A percentile compares a stretch with the other conserved stretches of the same genome.
Evolutionary conservation across 2,113 vertebrate species (phyloP).

Genomic region (Oreochromis spilurus): DNA sequence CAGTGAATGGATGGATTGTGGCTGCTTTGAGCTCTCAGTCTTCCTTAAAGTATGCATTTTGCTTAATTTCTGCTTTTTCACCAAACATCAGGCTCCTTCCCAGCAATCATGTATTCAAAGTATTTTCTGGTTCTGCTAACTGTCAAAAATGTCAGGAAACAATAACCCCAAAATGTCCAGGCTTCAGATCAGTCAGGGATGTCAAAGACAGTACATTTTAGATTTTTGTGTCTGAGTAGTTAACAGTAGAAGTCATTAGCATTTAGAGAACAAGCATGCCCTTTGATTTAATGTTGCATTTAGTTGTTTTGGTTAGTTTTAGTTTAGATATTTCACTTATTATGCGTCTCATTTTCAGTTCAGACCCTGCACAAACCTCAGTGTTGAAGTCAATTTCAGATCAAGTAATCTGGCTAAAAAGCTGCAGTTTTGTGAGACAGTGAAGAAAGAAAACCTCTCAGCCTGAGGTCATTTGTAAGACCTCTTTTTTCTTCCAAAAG

Average conservation of each 20-base stretch:
- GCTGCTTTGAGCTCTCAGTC: background rate
- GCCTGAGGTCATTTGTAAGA: background rate
- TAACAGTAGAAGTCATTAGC: background rate
- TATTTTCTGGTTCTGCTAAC: background rate
- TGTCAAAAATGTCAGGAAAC: background rate
- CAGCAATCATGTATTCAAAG: background rate
- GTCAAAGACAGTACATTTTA: background rate
- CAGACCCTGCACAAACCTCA: background rate
- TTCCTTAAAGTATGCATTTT: background rate
- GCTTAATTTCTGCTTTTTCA: background rate
- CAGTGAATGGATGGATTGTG: background rate
- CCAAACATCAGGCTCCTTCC: background rate
- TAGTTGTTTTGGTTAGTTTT: background rate
- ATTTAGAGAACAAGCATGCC: background rate
- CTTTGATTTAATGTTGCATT: background rate
- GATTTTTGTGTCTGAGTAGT: background rate
- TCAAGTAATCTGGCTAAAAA: background rate
- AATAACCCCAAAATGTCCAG: background rate
- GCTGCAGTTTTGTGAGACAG: background rate
- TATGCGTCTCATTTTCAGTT: background rate
- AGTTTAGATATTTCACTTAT: background rate
- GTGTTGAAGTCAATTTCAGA: background rate
- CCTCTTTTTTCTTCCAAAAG: background rate
- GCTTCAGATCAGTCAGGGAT: background rate
- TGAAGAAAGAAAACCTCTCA: background rate